A percentile compares a stretch with the other conserved stretches of the same genome.
Evolutionary conservation across 2,113 vertebrate genomes (phyloP).

Genomic region (Platycercus adscitus): DNA sequence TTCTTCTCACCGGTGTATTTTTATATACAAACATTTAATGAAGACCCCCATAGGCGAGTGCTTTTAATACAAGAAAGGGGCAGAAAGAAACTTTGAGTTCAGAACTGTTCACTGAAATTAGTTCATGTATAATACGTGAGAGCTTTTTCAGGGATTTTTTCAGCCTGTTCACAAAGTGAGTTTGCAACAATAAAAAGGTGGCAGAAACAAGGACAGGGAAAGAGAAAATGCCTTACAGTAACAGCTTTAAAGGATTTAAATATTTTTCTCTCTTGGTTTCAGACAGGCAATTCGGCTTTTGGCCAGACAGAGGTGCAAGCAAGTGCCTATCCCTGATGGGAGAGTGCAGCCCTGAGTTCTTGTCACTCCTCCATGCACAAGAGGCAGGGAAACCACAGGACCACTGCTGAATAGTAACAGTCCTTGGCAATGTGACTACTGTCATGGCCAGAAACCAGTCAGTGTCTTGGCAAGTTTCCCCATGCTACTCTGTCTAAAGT

Average conservation of each 20-base stretch:
- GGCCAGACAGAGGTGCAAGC: neutral
- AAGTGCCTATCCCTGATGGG: neutral
- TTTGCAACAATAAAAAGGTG: neutral
- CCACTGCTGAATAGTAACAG: rapidly evolving
- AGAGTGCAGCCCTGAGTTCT: neutral
- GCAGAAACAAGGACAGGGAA: neutral
- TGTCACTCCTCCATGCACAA: neutral
- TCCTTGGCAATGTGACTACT: neutral
- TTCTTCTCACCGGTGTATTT: neutral
- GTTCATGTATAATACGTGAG: neutral
- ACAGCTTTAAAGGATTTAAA: neutral
- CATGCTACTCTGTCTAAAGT: neutral
- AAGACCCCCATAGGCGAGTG: neutral
- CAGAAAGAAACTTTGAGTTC: neutral
- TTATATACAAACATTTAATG: neutral
- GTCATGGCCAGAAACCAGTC: conserved; percentile 16
- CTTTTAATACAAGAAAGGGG: neutral
- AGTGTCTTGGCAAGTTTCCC: neutral
- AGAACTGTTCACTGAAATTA: neutral
- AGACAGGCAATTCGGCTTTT: neutral
- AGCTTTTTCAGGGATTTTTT: neutral
- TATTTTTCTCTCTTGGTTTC: neutral
- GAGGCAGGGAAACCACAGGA: neutral
- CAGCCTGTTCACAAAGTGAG: neutral
- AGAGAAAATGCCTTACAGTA: neutral